Percentiles rank a stretch among this genome's conserved stretches.
Evolutionary conservation across 2,888 invertebrate genomes (phyloP).

Genomic region (Drosophila kanekoi): DNA sequence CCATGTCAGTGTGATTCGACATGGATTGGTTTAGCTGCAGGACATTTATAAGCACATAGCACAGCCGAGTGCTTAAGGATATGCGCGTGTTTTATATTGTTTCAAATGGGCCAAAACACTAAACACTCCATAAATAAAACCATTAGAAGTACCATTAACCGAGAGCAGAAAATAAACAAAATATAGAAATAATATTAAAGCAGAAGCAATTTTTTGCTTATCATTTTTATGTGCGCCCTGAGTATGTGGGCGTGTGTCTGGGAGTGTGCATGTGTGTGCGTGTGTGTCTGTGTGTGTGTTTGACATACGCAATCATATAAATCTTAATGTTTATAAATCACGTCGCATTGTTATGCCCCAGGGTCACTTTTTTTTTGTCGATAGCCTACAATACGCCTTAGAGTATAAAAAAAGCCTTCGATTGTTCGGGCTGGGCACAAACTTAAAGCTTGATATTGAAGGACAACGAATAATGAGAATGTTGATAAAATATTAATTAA

Average conservation of each 20-base stretch:
- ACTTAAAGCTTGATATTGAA: neutral
- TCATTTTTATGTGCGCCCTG: constrained; percentile 68
- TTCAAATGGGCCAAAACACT: constrained; percentile 68
- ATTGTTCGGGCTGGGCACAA: neutral
- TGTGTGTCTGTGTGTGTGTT: constrained; percentile 34
- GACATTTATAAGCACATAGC: constrained; percentile 34
- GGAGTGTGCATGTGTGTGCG: constrained; percentile 17
- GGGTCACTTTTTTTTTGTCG: constrained; percentile 36
- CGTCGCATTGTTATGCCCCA: constrained; percentile 50
- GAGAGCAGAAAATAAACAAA: constrained; percentile 10
- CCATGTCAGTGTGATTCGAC: constrained; percentile 37
- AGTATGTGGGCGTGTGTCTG: constrained; percentile 69
- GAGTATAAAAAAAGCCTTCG: constrained; percentile 1
- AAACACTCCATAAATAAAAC: constrained; percentile 83
- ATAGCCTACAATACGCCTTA: neutral
- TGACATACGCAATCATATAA: constrained; percentile 70
- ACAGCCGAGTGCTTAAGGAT: constrained; percentile 39
- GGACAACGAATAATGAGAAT: neutral
- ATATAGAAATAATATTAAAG: constrained; percentile 54
- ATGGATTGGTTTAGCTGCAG: constrained; percentile 57
- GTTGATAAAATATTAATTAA: neutral
- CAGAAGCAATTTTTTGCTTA: constrained; percentile 64
- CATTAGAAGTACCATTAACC: constrained; percentile 69
- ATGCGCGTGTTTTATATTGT: constrained; percentile 58
- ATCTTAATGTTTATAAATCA: constrained; percentile 79